These are phyloP conservation scores for Calliopsis andreniformis DNA, from an alignment of 1,140 invertebrate genomes.

Conservation along the genomic window DNA sequence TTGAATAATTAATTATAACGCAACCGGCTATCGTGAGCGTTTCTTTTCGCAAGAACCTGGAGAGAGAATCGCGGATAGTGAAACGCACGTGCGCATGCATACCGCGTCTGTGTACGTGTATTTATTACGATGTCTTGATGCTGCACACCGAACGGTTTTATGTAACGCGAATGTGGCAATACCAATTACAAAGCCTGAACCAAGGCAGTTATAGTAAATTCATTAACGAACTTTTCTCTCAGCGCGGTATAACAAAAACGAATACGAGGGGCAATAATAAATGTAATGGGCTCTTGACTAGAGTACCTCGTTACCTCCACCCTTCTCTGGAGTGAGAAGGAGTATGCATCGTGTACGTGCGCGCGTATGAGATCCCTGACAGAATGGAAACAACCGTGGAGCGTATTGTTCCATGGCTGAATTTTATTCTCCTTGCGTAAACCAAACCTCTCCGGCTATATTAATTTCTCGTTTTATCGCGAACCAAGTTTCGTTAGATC, in stretches of 20 bases:
- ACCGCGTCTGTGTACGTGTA: not conserved
- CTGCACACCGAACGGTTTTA: conserved; percentile 18
- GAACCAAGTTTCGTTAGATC: not conserved
- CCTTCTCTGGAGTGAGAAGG: conserved; percentile 3
- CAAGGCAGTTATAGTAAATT: conserved; percentile 49
- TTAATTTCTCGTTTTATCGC: conserved; percentile 4
- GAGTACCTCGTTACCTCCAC: conserved; percentile 40
- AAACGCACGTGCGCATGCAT: too few relatives aligned
- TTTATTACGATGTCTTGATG: conserved; percentile 16
- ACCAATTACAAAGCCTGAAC: conserved; percentile 44
- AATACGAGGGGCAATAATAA: conserved; percentile 44
- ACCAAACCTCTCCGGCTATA: not conserved
- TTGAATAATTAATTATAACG: conserved; percentile 34
- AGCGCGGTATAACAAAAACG: conserved; percentile 33
- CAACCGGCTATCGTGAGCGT: conserved; percentile 22
- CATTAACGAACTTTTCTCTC: conserved; percentile 49
- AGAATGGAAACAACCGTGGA: conserved; percentile 15
- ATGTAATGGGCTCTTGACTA: conserved; percentile 45
- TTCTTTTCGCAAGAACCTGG: conserved; percentile 8
- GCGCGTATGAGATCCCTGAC: not conserved
- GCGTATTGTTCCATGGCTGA: not conserved
- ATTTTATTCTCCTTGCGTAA: conserved; percentile 2
- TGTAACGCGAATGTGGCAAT: conserved; percentile 45
- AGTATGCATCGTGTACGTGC: not conserved
- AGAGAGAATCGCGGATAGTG: not conserved